Base-by-base conservation (phyloP, 2,888 invertebrate species). In the Gonocerus acuteangulatus region DNA sequence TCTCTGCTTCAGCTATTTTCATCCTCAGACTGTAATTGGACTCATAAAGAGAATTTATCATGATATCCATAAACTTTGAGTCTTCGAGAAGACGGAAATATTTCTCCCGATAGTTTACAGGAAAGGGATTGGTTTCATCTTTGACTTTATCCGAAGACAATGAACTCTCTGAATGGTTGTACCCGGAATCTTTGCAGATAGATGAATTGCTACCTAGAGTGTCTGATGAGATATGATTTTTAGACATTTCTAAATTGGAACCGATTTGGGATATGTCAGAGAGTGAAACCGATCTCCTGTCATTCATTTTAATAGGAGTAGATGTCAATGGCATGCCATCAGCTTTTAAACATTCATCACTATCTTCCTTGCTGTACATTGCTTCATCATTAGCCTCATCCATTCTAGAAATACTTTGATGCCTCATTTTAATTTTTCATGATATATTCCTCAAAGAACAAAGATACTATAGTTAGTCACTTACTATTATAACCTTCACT, bases 151-250 rank as follows among this genome's bases (percentile, higher is more conserved):
- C 39, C 47, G 48, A 18, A 6, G 19, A 15, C 22, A 57, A 19
- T 7, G 47, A 48, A 51, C 62, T 58, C 18, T 19, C 57, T 13
- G 62, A 62, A 16, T 54, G 62, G 19, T 61, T 58, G 32, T 60
- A 65, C 18, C 65, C 65, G 3, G 65, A 65, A 48, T 65, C 65
- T 22, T 62, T 59, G 52, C 57, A 56, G 16, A 61, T 45, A 13
- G 65, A 63, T 16, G 61, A 34, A 23, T 36, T 48, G 42, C 45
- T 54, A 36, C 42, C 49, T 19, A 48, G 36, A 13, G 52, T 45
- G 18, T 61, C 54, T 9, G 36, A 56, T 16, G 36, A 34, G 42
- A 32, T 21, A 15, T 51, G 34, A 16, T 16, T 39, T 39, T 39
- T 34, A 22, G n/a, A 57, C 34, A 49, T 32, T 32, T 47, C 52